A percentile compares a stretch with the other conserved stretches of the same genome.
Conservation (phyloP, 1,140 invertebrate species). For the Lerema accius region DNA sequence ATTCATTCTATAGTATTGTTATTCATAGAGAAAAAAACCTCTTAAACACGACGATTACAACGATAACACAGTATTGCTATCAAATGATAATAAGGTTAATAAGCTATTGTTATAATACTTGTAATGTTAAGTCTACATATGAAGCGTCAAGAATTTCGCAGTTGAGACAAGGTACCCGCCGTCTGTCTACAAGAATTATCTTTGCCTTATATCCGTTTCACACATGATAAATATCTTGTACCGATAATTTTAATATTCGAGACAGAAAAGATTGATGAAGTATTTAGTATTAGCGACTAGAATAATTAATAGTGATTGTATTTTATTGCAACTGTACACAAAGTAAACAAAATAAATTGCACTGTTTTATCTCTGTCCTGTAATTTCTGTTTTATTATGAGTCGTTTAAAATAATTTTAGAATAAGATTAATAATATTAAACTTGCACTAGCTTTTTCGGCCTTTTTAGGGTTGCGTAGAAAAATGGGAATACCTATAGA, state of each 20-base stretch:
- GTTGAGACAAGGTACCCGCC: not conserved
- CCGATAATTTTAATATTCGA: slow-evolving; percentile 23
- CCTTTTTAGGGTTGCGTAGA: too few relatives aligned
- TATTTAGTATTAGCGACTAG: not conserved
- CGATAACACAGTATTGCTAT: too few relatives aligned
- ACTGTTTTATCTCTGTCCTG: not conserved
- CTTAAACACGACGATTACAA: too few relatives aligned
- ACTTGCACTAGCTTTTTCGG: too few relatives aligned
- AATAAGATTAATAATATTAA: too few relatives aligned
- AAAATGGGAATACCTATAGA: too few relatives aligned
- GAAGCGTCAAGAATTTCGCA: not conserved
- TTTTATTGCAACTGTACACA: too few relatives aligned
- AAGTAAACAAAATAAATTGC: not conserved
- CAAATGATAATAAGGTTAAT: not conserved
- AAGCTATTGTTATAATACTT: slow-evolving; percentile 4
- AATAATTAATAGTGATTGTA: not conserved
- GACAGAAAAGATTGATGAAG: slow-evolving; percentile 21
- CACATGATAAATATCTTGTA: slow-evolving; percentile 23
- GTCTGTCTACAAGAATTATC: slow-evolving; percentile 8
- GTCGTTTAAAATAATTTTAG: too few relatives aligned
- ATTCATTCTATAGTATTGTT: too few relatives aligned
- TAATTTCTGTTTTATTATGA: not conserved
- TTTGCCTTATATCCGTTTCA: slow-evolving; percentile 21
- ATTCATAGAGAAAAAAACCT: too few relatives aligned
- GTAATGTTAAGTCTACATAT: too few relatives aligned